Percentiles rank a stretch among this genome's conserved stretches.
Conservation (phyloP, 30 jellyfish, hydroid and myxozoan genomes). For the Chrysaora quinquecirrha region DNA sequence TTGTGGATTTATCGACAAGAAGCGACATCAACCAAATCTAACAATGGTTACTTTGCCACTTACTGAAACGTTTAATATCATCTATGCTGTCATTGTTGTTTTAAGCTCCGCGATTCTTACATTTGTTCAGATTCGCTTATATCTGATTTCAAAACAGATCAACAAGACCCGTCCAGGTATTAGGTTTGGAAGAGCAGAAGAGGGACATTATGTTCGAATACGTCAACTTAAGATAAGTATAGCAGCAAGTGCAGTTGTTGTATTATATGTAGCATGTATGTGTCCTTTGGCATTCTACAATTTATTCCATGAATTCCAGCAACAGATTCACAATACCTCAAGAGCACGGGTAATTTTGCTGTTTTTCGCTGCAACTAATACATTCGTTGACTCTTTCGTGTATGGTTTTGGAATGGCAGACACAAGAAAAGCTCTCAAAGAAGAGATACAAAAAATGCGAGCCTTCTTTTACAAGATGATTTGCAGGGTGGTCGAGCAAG, state of each 20-base stretch:
- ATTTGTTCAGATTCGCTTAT: not conserved
- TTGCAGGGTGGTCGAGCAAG: too few relatives aligned
- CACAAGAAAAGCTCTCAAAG: too few relatives aligned
- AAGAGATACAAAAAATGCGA: not conserved
- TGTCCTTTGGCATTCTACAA: slow-evolving; percentile 2
- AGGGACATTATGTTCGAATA: not conserved
- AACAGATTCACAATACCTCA: not conserved
- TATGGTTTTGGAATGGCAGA: too few relatives aligned
- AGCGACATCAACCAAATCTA: not conserved
- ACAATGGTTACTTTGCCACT: not conserved
- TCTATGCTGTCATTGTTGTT: not conserved
- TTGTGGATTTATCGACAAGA: not conserved
- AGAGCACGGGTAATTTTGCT: not conserved
- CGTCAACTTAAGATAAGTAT: not conserved
- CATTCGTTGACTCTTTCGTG: too few relatives aligned
- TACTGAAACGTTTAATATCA: not conserved
- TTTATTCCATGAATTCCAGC: not conserved
- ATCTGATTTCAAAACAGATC: not conserved
- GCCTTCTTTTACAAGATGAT: too few relatives aligned
- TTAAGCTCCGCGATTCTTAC: not conserved
- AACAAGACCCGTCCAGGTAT: not conserved
- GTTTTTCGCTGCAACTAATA: not conserved
- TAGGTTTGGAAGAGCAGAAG: not conserved
- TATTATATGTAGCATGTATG: not conserved
- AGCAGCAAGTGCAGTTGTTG: not conserved